These are phyloP conservation scores for Orthosia cruda DNA, from an alignment of 2,888 invertebrate genomes.

Conservation along the genomic window DNA sequence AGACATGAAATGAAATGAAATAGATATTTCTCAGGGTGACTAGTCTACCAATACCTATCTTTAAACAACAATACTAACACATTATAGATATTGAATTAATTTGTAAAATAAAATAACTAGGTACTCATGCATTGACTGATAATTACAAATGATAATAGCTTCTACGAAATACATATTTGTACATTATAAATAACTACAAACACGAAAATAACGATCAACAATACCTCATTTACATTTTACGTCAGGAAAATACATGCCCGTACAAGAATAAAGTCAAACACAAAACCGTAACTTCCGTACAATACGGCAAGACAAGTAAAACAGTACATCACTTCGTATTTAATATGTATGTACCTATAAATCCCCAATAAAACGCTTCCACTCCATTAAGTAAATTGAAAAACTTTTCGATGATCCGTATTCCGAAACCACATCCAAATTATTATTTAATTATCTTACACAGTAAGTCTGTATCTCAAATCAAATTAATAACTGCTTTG, in stretches of 20 bases:
- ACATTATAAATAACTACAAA: constrained; percentile 11
- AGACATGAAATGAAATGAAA: no score
- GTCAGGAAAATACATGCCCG: constrained; percentile 12
- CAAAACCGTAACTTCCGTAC: constrained; percentile 40
- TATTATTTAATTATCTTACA: constrained; percentile 61
- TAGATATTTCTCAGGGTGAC: neutral
- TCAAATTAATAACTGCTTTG: constrained; percentile 70
- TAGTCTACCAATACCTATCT: neutral
- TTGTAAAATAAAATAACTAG: no score
- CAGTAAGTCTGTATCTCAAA: constrained; percentile 58
- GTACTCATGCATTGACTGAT: no score
- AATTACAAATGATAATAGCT: neutral
- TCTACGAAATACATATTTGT: neutral
- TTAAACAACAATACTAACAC: neutral
- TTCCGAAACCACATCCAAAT: constrained; percentile 57
- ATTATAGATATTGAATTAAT: neutral
- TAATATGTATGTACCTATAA: constrained; percentile 45
- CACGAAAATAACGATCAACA: neutral
- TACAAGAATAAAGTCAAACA: constrained; percentile 46
- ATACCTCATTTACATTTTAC: constrained; percentile 26
- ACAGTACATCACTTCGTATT: constrained; percentile 50
- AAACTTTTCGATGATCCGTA: constrained; percentile 63
- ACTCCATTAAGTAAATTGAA: constrained; percentile 69
- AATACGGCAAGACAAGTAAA: constrained; percentile 51
- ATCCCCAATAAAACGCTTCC: constrained; percentile 61